Percentiles rank a stretch among this genome's conserved stretches.
phyloP scores from a whole-genome alignment of 2,888 invertebrate species.

The Branchipolynoe longqiensis region DNA sequence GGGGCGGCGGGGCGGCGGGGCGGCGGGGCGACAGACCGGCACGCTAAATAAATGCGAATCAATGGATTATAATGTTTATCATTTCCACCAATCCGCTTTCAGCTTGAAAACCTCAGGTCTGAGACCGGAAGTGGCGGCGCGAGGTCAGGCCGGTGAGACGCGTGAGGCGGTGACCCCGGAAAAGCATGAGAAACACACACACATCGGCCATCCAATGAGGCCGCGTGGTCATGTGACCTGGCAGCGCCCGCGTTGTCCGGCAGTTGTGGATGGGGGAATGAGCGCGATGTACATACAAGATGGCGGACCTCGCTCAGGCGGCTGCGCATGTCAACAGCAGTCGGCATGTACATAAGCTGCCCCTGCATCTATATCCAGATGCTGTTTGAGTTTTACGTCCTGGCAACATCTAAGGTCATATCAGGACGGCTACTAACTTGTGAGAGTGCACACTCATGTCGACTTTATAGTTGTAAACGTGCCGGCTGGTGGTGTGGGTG shows the following conservation, averaged over 20 bases:
- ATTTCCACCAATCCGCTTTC: neutral
- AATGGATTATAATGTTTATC: conserved; percentile 42
- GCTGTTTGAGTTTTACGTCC: no score
- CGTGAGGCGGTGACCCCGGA: neutral
- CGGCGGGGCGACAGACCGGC: neutral
- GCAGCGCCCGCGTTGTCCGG: no score
- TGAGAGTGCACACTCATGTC: no score
- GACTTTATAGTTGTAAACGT: no score
- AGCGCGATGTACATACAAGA: no score
- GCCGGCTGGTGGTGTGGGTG: no score
- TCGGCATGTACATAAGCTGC: neutral
- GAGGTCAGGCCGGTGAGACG: conserved; percentile 3
- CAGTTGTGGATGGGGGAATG: no score
- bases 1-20: neutral
- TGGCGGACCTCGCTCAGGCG: no score
- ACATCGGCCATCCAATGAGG: neutral
- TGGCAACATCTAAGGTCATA: no score
- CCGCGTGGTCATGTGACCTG: neutral
- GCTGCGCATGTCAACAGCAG: no score
- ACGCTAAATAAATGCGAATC: conserved; percentile 30
- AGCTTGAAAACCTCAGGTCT: neutral
- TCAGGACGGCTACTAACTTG: no score
- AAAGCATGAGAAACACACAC: conserved; percentile 5
- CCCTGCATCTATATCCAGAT: neutral
- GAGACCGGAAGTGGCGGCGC: neutral